Conservation (phyloP, 2,113 vertebrate species). For the Halcyon senegalensis region DNA sequence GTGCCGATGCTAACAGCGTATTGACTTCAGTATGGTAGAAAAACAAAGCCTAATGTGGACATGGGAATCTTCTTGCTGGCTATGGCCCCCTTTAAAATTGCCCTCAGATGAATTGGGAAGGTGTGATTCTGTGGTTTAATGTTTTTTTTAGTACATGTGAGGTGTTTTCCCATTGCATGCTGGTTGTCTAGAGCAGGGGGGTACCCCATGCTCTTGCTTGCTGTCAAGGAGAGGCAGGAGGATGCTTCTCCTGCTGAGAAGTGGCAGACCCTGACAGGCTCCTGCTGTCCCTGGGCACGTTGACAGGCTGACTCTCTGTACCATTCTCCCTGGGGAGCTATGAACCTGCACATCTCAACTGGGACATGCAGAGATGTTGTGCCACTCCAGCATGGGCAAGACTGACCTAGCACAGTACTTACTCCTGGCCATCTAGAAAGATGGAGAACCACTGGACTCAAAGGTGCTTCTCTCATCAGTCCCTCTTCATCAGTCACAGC, state of each 20-base stretch:
- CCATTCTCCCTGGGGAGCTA: neutral
- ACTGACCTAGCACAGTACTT: fast-evolving
- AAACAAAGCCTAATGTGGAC: neutral
- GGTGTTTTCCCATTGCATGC: neutral
- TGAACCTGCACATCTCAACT: neutral
- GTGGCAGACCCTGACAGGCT: neutral
- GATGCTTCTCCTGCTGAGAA: neutral
- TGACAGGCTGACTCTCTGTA: neutral
- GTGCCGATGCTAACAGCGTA: fast-evolving
- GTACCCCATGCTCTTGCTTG: neutral
- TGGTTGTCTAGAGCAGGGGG: neutral
- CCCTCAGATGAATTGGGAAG: neutral
- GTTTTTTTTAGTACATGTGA: neutral
- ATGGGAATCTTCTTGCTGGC: neutral
- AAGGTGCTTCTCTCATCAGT: neutral
- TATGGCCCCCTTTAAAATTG: neutral
- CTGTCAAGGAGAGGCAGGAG: neutral
- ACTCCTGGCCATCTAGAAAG: neutral
- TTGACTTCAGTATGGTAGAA: fast-evolving
- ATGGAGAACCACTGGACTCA: neutral
- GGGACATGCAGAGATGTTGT: neutral
- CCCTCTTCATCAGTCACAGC: neutral
- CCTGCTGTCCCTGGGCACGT: neutral
- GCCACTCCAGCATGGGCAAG: neutral
- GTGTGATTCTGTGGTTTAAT: neutral